Percentiles rank a stretch among this genome's conserved stretches.
These are phyloP conservation scores for Maconellicoccus hirsutus DNA, from an alignment of 1,140 invertebrate genomes.

Conservation along the genomic window DNA sequence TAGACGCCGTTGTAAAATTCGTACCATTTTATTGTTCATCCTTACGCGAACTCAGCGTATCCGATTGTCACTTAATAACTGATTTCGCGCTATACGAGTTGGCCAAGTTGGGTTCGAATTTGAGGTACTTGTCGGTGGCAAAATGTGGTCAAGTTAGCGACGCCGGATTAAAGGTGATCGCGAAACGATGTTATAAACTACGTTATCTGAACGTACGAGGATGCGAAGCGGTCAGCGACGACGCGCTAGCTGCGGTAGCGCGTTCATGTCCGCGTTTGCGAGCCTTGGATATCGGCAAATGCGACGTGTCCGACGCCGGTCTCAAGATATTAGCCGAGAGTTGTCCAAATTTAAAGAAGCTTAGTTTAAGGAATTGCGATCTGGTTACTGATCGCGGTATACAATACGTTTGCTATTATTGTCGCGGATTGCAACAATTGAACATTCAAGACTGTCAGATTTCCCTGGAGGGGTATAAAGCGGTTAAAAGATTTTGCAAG, in stretches of 20 bases:
- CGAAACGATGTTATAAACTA: constrained; percentile 74
- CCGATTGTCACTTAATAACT: constrained; percentile 76
- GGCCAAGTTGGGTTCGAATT: constrained; percentile 68
- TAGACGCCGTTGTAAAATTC: constrained; percentile 60
- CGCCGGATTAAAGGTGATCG: constrained; percentile 74
- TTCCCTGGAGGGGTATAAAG: constrained; percentile 72
- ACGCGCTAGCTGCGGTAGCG: constrained; percentile 69
- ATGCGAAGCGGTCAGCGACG: constrained; percentile 83
- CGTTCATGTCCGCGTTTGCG: constrained; percentile 67
- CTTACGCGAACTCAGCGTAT: constrained; percentile 74
- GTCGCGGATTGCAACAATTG: constrained; percentile 70
- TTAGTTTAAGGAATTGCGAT: constrained; percentile 80
- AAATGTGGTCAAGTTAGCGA: constrained; percentile 76
- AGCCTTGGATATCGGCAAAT: constrained; percentile 81
- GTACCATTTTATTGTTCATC: constrained; percentile 74
- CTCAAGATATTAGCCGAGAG: constrained; percentile 71
- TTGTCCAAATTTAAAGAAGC: constrained; percentile 79
- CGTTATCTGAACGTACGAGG: constrained; percentile 82
- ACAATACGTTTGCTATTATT: constrained; percentile 74
- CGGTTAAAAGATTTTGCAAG: constrained; percentile 82
- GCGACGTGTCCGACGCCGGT: constrained; percentile 79
- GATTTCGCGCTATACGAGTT: constrained; percentile 84
- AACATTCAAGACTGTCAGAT: constrained; percentile 87
- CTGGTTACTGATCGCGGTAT: constrained; percentile 75
- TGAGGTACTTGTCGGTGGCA: constrained; percentile 77